Evolutionary conservation across 1,140 invertebrate genomes (phyloP).

Genomic region (Bacillus rossius): DNA sequence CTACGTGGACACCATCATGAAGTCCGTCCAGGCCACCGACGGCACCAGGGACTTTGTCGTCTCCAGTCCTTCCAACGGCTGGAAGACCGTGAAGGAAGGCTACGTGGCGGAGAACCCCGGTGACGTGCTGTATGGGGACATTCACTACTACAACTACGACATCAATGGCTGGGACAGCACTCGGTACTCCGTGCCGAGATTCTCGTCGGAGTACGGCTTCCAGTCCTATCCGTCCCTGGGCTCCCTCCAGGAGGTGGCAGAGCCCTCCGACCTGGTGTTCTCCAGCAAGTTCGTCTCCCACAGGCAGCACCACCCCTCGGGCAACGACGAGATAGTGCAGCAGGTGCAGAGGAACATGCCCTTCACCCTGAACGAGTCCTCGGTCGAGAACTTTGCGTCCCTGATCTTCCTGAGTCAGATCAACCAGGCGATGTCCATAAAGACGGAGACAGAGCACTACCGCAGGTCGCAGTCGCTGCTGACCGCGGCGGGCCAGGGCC

Average conservation of each 20-base stretch:
- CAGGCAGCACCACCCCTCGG: slow-evolving; percentile 76
- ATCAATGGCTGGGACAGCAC: slow-evolving; percentile 72
- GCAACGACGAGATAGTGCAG: slow-evolving; percentile 53
- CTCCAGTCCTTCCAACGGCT: slow-evolving; percentile 92
- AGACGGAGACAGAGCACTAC: slow-evolving; percentile 55
- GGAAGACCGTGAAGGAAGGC: slow-evolving; percentile 64
- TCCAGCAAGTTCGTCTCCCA: slow-evolving; percentile 58
- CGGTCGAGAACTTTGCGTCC: slow-evolving; percentile 29
- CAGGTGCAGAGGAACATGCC: slow-evolving; percentile 56
- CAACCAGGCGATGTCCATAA: slow-evolving; percentile 50
- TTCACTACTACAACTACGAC: slow-evolving; percentile 90
- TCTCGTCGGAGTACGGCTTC: slow-evolving; percentile 94
- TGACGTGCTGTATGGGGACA: slow-evolving; percentile 78
- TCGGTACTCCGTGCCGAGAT: slow-evolving; percentile 74
- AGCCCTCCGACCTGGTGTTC: slow-evolving; percentile 52
- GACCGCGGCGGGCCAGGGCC: slow-evolving; percentile 35
- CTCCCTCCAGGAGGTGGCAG: slow-evolving; percentile 52
- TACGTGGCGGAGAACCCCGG: slow-evolving; percentile 71
- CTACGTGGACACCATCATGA: slow-evolving; percentile 74
- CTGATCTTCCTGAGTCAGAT: slow-evolving; percentile 47
- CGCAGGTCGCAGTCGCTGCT: slow-evolving; percentile 40
- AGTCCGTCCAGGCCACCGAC: slow-evolving; percentile 58
- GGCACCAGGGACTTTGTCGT: slow-evolving; percentile 60
- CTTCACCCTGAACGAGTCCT: slow-evolving; percentile 46
- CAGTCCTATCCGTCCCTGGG: slow-evolving; percentile 76